phyloP scores from a whole-genome alignment of 2,113 vertebrate species.

The Gallinago undulata region DNA sequence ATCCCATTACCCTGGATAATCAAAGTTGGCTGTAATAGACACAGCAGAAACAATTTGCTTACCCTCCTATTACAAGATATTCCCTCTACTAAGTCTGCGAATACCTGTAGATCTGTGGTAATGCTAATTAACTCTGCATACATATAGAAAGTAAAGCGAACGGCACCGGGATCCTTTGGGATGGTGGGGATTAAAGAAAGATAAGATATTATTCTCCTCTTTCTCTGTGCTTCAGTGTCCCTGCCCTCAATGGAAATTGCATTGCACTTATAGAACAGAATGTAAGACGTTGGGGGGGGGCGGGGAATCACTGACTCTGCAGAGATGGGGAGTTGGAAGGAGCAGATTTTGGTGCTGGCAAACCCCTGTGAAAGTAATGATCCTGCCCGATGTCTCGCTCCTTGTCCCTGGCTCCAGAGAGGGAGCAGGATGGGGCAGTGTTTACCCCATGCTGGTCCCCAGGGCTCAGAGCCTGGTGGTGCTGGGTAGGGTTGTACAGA shows the following conservation, averaged over 20 bases:
- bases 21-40: conserved; percentile 59
- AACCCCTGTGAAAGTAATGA: not conserved
- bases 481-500: not conserved
- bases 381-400: not conserved
- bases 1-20: conserved; percentile 65
- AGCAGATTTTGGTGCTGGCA: not conserved
- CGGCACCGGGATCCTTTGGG: not conserved
- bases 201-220: conserved; percentile 47
- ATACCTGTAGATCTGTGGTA: conserved; percentile 53
- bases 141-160: conserved; percentile 51
- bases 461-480: not conserved
- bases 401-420: not conserved
- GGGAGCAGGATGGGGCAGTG: not conserved
- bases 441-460: not conserved
- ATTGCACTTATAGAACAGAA: not conserved
- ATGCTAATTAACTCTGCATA: conserved; percentile 59
- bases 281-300: not conserved
- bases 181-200: conserved; percentile 52
- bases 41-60: conserved; percentile 62
- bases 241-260: conserved; percentile 6
- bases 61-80: conserved; percentile 54
- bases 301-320: not conserved
- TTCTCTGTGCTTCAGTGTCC: conserved; percentile 28
- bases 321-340: not conserved
- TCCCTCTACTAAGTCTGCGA: conserved; percentile 34